Evolutionary conservation across 2,888 invertebrate genomes (phyloP), one percentile per base, ranked within the genome.

Genomic region (Frankliniella intonsa): DNA sequence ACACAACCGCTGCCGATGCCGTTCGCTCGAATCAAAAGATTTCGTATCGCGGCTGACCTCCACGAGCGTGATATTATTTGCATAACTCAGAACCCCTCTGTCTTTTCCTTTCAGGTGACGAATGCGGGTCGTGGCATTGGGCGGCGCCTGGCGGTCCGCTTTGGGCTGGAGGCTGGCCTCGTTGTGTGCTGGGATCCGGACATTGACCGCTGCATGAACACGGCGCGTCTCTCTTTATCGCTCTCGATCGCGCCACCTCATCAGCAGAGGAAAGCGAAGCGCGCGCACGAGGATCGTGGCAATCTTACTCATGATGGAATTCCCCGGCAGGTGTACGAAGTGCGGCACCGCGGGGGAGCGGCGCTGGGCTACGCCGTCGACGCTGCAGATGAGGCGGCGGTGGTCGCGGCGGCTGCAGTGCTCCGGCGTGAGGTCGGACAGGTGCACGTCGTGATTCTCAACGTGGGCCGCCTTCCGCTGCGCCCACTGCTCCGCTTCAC

Each of bases 141-240:
- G 8, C 69, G 69, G 19, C 69, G 69, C n/a, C 69, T 69, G 69
- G 69, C 69, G 22, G 69, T 69, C 9, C 69, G 69, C 69, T 69
- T 69, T 22, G 69, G 69, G n/a, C 69, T 69, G 69, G 69, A 69
- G 69, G 69, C 69, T n/a, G 69, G 69, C 22, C 69, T 69, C 22
- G 69, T 69, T 22, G 69, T 69, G n/a, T 69, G 69, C 69, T 69
- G 69, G 69, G 69, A 69, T 22, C 69, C n/a, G 8, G 69, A 69
- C 69, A 19, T n/a, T 8, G 69, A 69, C 5, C 69, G 69, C 69
- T 69, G 69, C 69, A 69, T 69, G 69, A 69, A 69, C 69, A 69
- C 69, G 22, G 69, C 22, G 1, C 17, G 62, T 62, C 19, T 0
- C n/a, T n/a, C 19, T n/a, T 14, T 17, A 0, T n/a, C 19, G 0